A percentile compares a stretch with the other conserved stretches of the same genome.
These are phyloP conservation scores for Carollia perspicillata DNA, from an alignment of 2,113 vertebrate genomes.

Conservation along the genomic window DNA sequence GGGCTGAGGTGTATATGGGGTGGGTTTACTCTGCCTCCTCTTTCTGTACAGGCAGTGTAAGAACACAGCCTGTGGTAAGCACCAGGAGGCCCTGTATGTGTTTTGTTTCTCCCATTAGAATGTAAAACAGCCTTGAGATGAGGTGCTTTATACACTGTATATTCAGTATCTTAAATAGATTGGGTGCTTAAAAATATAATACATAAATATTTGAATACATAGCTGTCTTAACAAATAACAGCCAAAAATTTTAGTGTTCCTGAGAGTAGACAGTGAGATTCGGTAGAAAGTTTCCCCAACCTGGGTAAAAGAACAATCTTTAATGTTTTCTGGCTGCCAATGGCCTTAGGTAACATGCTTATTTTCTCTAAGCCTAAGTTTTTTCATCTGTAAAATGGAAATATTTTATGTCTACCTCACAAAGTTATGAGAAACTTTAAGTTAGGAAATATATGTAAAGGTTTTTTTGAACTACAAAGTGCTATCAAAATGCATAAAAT, in stretches of 20 bases:
- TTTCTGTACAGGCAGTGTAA: too few relatives aligned
- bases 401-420: background rate
- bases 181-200: background rate
- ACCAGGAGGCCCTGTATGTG: background rate
- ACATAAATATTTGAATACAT: background rate
- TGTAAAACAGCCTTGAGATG: background rate
- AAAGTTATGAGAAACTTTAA: background rate
- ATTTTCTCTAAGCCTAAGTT: background rate
- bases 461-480: background rate
- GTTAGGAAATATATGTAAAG: background rate
- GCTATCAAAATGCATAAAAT: background rate
- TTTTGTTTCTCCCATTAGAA: conserved; percentile 24
- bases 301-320: background rate
- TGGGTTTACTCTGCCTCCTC: too few relatives aligned
- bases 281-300: background rate
- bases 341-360: background rate
- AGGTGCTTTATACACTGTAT: background rate
- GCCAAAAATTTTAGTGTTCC: background rate
- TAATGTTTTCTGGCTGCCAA: background rate
- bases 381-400: background rate
- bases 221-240: background rate
- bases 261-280: background rate
- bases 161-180: background rate
- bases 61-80: too few relatives aligned
- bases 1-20: too few relatives aligned